Evolutionary conservation across 2,888 invertebrate genomes (phyloP).

Genomic region (Brachynemurus nebulosus): DNA sequence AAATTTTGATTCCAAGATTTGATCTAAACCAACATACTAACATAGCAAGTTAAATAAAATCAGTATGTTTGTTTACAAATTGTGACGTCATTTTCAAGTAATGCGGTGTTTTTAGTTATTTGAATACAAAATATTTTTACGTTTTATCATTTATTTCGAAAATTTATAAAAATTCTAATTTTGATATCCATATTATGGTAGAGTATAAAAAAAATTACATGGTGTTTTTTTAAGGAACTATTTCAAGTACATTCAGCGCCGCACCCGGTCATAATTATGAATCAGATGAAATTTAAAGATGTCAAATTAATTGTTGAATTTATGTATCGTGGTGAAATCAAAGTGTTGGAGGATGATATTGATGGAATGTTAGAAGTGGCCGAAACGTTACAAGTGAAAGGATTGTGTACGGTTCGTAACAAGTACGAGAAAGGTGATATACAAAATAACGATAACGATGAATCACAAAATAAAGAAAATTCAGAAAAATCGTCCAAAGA

Average conservation of each 20-base stretch:
- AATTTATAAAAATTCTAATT: no score
- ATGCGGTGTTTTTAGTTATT: no score
- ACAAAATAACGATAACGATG: constrained; percentile 11
- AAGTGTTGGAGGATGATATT: constrained; percentile 32
- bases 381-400: constrained; percentile 34
- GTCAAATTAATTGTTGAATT: constrained; percentile 33
- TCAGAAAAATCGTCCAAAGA: background rate
- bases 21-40: no score
- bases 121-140: no score
- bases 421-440: constrained; percentile 21
- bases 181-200: no score
- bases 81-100: no score
- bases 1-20: no score
- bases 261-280: constrained; percentile 33
- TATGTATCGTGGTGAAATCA: constrained; percentile 37
- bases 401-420: constrained; percentile 29
- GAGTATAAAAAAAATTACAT: no score
- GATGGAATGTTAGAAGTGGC: constrained; percentile 31
- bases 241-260: constrained; percentile 29
- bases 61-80: no score
- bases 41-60: no score
- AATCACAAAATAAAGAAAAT: constrained; percentile 11
- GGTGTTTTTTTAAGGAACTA: constrained; percentile 28
- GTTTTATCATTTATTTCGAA: no score
- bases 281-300: constrained; percentile 30